Base-by-base conservation (phyloP, 1,140 invertebrate species). In the Listronotus bonariensis region DNA sequence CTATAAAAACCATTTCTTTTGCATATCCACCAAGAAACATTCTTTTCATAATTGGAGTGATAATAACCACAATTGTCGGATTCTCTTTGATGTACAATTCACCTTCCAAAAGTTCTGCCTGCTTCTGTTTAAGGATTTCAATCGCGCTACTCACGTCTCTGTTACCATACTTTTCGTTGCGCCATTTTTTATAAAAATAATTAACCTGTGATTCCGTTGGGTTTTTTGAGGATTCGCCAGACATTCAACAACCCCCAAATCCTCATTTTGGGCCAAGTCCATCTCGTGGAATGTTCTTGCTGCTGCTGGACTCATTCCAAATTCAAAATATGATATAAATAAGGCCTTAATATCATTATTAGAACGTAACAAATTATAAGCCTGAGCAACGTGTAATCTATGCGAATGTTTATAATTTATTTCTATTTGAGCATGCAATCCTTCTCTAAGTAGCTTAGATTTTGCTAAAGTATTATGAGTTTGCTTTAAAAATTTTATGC, bases 41-140 rank as follows among this genome's bases (percentile, higher is more conserved):
- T 17, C 49, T n/a, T 42, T 32, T 34, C 61, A 63, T 63, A 31
- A 63, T 63, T 9, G 61, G n/a, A n/a, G n/a, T n/a, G n/a, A n/a
- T n/a, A n/a, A n/a, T n/a, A n/a, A n/a, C n/a, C n/a, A n/a, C n/a
- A 52, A 63, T 46, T n/a, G 56, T 34, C 3, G 40, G 61, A 38
- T 45, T 63, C 38, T 63, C 61, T 32, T 7, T 38, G 18, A 56
- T 56, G 10, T 57, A 20, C 5, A 63, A 15, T 43, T 43, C 12
- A 6, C 46, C 41, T 32, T 17, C 54, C 11, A 45, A 20, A 10
- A 20, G 10, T 38, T 43, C 41, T 42, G 6, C 11, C 48, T 42
- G 4, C 14, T 59, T 59, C 15, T 32, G 34, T 17, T 59, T 48
- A 9, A 46, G 26, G 18, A 43, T 17, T 59, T 49, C 14, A 48